phyloP scores from a whole-genome alignment of 1,140 invertebrate genomes.

The Littorina saxatilis region DNA sequence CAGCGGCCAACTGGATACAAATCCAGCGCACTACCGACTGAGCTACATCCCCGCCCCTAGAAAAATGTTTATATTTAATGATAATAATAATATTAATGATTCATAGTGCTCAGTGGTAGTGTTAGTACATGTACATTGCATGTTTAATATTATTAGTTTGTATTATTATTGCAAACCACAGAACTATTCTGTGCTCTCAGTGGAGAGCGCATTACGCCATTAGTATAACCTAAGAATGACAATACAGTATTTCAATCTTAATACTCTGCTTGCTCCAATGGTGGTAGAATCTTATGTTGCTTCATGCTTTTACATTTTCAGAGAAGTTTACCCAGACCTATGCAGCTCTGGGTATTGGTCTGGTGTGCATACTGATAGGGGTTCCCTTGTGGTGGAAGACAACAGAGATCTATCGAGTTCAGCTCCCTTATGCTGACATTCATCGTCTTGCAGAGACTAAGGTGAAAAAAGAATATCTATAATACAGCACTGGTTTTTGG shows the following conservation, averaged over 20 bases:
- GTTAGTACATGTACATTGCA: background rate
- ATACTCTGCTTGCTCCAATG: background rate
- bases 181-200: background rate
- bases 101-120: too few relatives aligned
- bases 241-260: background rate
- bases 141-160: background rate
- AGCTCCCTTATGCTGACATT: slow-evolving; percentile 83
- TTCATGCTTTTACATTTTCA: slow-evolving; percentile 34
- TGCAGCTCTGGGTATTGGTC: slow-evolving; percentile 67
- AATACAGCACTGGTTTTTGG: slow-evolving; percentile 59
- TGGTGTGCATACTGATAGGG: slow-evolving; percentile 83
- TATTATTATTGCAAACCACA: background rate
- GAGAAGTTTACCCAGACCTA: slow-evolving; percentile 63
- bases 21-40: too few relatives aligned
- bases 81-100: too few relatives aligned
- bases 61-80: too few relatives aligned
- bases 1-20: too few relatives aligned
- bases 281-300: background rate
- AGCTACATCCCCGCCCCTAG: too few relatives aligned
- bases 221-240: background rate
- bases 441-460: slow-evolving; percentile 72
- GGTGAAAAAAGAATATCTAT: slow-evolving; percentile 73
- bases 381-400: slow-evolving; percentile 97
- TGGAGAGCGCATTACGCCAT: background rate
- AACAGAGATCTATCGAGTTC: slow-evolving; percentile 88